Conservation (phyloP, 2,797 vertebrate species). For the Parambassis ranga region DNA sequence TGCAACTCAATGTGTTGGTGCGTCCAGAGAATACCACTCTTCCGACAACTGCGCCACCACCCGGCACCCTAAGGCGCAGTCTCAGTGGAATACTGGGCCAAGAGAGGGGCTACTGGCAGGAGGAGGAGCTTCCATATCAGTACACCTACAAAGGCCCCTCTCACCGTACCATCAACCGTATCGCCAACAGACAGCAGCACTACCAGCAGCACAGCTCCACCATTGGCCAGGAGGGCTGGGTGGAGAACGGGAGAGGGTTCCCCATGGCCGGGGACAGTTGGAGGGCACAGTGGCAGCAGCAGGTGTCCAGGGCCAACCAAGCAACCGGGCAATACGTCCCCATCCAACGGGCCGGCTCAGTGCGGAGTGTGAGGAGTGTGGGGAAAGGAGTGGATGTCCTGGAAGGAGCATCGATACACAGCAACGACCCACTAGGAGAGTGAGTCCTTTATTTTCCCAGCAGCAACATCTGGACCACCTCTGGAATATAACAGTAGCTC, state of each 20-base stretch:
- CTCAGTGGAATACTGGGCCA: slow-evolving; percentile 78
- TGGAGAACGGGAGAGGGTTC: slow-evolving; percentile 28
- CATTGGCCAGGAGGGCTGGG: slow-evolving; percentile 53
- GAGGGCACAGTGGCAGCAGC: slow-evolving; percentile 68
- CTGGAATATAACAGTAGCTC: neutral
- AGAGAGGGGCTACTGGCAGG: slow-evolving; percentile 54
- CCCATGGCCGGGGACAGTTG: slow-evolving; percentile 38
- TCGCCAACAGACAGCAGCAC: slow-evolving; percentile 85
- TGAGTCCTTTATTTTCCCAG: slow-evolving; percentile 65
- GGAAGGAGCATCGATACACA: slow-evolving; percentile 77
- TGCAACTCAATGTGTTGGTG: slow-evolving; percentile 5
- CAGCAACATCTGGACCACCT: neutral
- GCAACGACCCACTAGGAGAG: slow-evolving; percentile 82
- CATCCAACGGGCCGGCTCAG: slow-evolving; percentile 80
- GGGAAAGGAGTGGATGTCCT: slow-evolving; percentile 83
- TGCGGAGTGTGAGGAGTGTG: slow-evolving; percentile 85
- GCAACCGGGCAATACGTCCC: slow-evolving; percentile 63
- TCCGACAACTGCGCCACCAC: slow-evolving; percentile 22
- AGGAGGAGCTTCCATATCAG: slow-evolving; percentile 66
- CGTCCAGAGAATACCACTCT: slow-evolving; percentile 55
- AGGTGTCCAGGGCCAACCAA: slow-evolving; percentile 45
- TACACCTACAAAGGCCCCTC: slow-evolving; percentile 88
- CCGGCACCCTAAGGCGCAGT: slow-evolving; percentile 67
- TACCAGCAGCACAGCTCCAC: slow-evolving; percentile 65
- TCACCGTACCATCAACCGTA: slow-evolving; percentile 91